phyloP scores from a whole-genome alignment of 1,140 invertebrate species.

The Leptonema lineaticorne region DNA sequence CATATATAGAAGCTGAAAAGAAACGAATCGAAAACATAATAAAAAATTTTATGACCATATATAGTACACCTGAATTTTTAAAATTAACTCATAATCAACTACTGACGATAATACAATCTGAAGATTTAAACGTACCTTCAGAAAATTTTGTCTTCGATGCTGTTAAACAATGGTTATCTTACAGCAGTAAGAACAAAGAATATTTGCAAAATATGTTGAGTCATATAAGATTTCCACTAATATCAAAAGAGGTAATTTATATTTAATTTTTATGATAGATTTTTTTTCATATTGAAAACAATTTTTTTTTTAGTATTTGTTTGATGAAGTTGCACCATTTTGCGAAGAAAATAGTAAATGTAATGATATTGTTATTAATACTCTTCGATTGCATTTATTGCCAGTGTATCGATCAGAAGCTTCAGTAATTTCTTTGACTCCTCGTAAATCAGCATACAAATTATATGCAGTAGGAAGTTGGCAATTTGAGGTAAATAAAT shows the following conservation, averaged over 20 bases:
- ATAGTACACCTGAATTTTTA: neutral
- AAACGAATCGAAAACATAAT: neutral
- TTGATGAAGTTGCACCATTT: neutral
- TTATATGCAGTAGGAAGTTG: constrained; percentile 4
- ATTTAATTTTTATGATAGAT: neutral
- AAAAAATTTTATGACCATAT: neutral
- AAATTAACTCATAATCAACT: neutral
- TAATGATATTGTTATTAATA: neutral
- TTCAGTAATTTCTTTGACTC: neutral
- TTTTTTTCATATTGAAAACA: neutral
- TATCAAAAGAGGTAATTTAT: neutral
- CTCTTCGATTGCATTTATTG: neutral
- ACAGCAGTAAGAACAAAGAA: neutral
- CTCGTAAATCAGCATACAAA: neutral
- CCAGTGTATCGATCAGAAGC: neutral
- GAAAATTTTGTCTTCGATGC: constrained; percentile 2
- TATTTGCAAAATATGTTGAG: neutral
- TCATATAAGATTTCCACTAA: neutral
- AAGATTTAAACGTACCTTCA: neutral
- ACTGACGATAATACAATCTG: neutral
- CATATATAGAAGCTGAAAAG: neutral
- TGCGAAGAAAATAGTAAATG: neutral
- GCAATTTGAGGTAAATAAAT: neutral
- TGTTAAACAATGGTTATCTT: neutral
- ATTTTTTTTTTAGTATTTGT: neutral